Evolutionary conservation across 2,797 vertebrate genomes (phyloP).

Genomic region (Pelodytes ibericus): DNA sequence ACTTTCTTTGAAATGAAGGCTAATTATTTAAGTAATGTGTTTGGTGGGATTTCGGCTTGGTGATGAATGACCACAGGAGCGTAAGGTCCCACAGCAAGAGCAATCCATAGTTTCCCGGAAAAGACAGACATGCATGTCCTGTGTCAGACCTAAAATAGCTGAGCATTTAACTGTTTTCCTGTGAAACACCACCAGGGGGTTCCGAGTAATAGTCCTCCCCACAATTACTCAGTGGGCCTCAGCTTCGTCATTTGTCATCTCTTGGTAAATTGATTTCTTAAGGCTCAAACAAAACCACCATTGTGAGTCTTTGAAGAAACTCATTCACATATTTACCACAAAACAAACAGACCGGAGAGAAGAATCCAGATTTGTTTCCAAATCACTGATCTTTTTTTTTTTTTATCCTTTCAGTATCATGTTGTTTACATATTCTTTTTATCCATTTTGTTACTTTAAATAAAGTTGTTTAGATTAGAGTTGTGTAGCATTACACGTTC

Average conservation of each 20-base stretch:
- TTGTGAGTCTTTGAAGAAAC: conserved; percentile 26
- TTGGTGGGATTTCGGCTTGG: conserved; percentile 12
- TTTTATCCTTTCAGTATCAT: conserved; percentile 53
- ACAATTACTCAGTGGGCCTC: conserved; percentile 21
- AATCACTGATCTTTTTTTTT: not conserved
- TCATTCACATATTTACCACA: conserved; percentile 27
- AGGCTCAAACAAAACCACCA: conserved; percentile 12
- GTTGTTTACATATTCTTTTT: too few relatives aligned
- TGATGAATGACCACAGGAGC: conserved; percentile 39
- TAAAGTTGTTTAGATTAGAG: conserved; percentile 11
- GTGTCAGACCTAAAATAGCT: conserved; percentile 30
- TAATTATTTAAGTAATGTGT: conserved; percentile 44
- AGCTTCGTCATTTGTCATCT: conserved; percentile 29
- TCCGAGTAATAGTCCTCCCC: conserved; percentile 25
- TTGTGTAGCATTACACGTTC: too few relatives aligned
- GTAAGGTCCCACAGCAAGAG: conserved; percentile 33
- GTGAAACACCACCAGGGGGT: conserved; percentile 48
- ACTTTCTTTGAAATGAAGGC: conserved; percentile 26
- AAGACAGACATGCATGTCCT: conserved; percentile 39
- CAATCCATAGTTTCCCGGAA: conserved; percentile 23
- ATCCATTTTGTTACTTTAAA: conserved; percentile 11
- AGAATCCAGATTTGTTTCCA: conserved; percentile 1
- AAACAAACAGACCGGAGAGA: conserved; percentile 27
- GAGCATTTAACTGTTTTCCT: conserved; percentile 33
- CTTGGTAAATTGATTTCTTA: conserved; percentile 8